Conservation (phyloP, 2,113 vertebrate species). For the Trogon surrucura region DNA sequence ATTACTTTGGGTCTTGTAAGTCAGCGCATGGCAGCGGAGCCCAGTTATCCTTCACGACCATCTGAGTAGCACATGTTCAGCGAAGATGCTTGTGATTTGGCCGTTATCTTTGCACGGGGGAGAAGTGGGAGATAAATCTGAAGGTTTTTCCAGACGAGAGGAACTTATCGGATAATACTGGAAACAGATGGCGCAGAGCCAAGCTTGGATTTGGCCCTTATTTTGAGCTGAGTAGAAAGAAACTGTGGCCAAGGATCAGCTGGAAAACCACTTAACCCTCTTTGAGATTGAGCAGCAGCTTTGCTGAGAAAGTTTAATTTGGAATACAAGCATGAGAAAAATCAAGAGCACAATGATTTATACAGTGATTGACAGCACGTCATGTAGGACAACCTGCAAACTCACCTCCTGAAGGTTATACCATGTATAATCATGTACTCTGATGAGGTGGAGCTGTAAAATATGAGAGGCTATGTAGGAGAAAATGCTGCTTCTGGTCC, state of each 20-base stretch:
- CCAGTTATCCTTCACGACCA: neutral
- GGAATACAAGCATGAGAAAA: conserved; percentile 9
- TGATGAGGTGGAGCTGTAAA: neutral
- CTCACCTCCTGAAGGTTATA: neutral
- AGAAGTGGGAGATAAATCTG: conserved; percentile 26
- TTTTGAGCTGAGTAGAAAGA: conserved; percentile 13
- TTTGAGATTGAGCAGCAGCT: neutral
- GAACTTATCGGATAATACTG: neutral
- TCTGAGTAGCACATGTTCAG: neutral
- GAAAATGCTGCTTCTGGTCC: neutral
- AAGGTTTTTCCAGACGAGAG: conserved; percentile 39
- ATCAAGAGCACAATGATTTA: neutral
- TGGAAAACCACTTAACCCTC: conserved; percentile 45
- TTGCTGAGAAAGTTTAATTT: neutral
- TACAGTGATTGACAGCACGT: neutral
- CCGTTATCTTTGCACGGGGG: neutral
- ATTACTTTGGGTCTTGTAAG: conserved; percentile 16
- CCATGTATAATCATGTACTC: neutral
- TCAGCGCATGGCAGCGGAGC: neutral
- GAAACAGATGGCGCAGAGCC: neutral
- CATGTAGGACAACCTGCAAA: neutral
- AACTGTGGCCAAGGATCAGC: conserved; percentile 40
- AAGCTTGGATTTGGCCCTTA: neutral
- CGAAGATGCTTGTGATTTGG: neutral
- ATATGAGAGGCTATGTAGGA: neutral